Base-by-base conservation (phyloP, 2,113 vertebrate species). In the Phainopepla nitens region DNA sequence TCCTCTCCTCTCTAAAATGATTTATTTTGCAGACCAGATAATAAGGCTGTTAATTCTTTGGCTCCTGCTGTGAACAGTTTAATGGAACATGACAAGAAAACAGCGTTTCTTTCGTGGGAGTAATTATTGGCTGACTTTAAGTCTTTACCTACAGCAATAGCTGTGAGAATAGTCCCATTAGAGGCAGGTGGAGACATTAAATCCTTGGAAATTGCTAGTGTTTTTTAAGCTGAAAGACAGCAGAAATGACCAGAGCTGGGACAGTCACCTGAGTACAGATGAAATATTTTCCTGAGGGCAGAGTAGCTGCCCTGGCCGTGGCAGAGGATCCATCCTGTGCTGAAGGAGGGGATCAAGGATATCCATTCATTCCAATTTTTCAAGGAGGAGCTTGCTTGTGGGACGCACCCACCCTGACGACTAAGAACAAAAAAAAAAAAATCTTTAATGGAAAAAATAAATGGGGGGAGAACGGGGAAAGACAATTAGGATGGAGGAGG, bases 41-140 rank as follows among this genome's bases (percentile, higher is more conserved):
- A 97, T 94, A 82, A 95, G 96, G 62, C 78, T 24, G 68, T 94
- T 94, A 89, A 91, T 95, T 94, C 78, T 53, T 87, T 77, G 86
- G 90, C 77, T 93, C 81, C 12, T 42, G 58, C 93, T 81, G 89
- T 11, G 93, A 93, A 9, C 57, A 58, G n/a, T 91, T 97, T 96
- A 97, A 96, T 96, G 93, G 93, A 56, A 97, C 93, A 95, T 93
- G 94, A 95, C 97, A 89, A 76, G 86, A 84, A 95, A 97, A 97
- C 93, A 92, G 66, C 77, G 77, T 87, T 95, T 96, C 80, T 91
- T 96, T 72, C 13, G 21, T 84, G 82, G 82, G 90, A 97, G 80
- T 82, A 95, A 97, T 97, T 96, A 96, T 53, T 65, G 90, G 69
- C 64, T 89, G 87, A 54, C 61, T 96, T 92, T 41, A 89, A 94